phyloP scores from a whole-genome alignment of 2,113 vertebrate genomes.

The Ammodytes dubius region DNA sequence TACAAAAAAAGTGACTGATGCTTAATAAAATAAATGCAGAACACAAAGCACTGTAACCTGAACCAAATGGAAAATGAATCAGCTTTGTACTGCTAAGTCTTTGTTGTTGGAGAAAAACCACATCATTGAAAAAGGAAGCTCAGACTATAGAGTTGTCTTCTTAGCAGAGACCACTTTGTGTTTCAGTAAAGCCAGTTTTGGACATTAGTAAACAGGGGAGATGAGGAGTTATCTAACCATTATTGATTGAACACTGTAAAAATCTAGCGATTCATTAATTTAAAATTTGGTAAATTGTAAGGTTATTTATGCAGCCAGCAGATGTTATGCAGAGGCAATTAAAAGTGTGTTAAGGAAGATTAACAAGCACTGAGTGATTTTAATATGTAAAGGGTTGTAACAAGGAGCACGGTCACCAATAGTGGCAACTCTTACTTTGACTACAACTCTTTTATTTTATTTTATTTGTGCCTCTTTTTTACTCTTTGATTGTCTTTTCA shows the following conservation, averaged over 20 bases:
- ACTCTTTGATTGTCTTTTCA: too few species aligned
- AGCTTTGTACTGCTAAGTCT: slow-evolving; percentile 48
- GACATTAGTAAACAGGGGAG: slow-evolving; percentile 73
- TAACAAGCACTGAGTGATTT: too few species aligned
- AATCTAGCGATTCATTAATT: slow-evolving; percentile 72
- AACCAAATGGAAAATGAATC: slow-evolving; percentile 47
- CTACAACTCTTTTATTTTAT: too few species aligned
- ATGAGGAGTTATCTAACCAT: slow-evolving; percentile 73
- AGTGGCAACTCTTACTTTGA: too few species aligned
- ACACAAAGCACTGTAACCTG: slow-evolving; percentile 46
- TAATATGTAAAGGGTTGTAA: too few species aligned
- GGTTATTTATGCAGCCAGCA: too few species aligned
- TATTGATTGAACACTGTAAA: slow-evolving; percentile 71
- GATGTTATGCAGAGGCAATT: too few species aligned
- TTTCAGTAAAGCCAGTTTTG: slow-evolving; percentile 64
- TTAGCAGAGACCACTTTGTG: slow-evolving; percentile 61
- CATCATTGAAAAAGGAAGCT: slow-evolving; percentile 47
- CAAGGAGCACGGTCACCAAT: too few species aligned
- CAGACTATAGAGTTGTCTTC: slow-evolving; percentile 30
- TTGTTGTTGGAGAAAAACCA: slow-evolving; percentile 45
- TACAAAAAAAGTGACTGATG: slow-evolving; percentile 54
- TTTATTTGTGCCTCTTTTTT: too few species aligned
- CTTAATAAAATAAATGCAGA: slow-evolving; percentile 53
- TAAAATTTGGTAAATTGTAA: too few species aligned
- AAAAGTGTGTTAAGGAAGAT: too few species aligned